phyloP scores from a whole-genome alignment of 2,113 vertebrate species.

The Chloropsis cyanopogon region DNA sequence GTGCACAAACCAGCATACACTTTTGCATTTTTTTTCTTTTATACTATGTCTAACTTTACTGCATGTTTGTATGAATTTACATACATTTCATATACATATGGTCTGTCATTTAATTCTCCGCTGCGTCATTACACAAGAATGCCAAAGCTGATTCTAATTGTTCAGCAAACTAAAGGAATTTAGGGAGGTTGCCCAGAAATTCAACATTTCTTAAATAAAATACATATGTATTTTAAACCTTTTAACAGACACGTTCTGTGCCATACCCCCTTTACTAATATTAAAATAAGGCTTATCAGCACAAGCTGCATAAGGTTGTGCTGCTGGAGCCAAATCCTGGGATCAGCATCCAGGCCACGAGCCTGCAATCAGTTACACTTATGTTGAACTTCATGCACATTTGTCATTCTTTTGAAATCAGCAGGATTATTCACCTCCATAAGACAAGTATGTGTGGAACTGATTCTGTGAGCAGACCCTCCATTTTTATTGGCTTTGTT shows the following conservation, averaged over 20 bases:
- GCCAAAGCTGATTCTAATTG: conserved; percentile 71
- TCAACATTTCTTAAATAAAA: conserved; percentile 68
- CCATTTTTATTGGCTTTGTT: conserved; percentile 10
- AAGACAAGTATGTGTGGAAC: conserved; percentile 45
- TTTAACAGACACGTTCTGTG: conserved; percentile 61
- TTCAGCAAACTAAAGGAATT: conserved; percentile 69
- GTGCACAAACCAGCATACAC: neutral
- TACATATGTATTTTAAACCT: conserved; percentile 68
- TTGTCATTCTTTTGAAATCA: conserved; percentile 63
- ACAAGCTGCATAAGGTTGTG: conserved; percentile 22
- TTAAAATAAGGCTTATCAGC: conserved; percentile 62
- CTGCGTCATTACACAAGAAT: conserved; percentile 64
- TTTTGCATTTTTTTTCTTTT: neutral
- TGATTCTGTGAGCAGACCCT: neutral
- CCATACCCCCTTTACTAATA: conserved; percentile 63
- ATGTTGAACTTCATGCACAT: conserved; percentile 59
- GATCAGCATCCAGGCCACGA: conserved; percentile 59
- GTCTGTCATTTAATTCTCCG: conserved; percentile 58
- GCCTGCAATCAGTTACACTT: conserved; percentile 67
- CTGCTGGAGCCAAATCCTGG: conserved; percentile 58
- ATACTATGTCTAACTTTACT: neutral
- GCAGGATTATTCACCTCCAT: conserved; percentile 51
- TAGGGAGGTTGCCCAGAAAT: conserved; percentile 67
- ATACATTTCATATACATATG: conserved; percentile 61
- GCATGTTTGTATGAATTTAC: conserved; percentile 52